phyloP scores from a whole-genome alignment of 2,888 invertebrate species.

The Torymus aiolomorphi region DNA sequence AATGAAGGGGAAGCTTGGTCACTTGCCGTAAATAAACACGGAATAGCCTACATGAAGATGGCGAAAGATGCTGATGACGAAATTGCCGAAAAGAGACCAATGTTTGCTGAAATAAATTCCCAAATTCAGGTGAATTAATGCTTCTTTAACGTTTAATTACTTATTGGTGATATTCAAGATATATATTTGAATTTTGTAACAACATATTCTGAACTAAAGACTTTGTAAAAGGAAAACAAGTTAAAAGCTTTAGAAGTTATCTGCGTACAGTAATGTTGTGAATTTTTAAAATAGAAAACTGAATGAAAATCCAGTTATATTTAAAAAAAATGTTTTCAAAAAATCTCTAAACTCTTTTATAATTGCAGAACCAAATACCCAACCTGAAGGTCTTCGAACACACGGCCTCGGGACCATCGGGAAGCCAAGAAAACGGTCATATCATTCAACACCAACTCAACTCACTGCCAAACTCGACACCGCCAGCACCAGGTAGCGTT shows the following conservation, averaged over 20 bases:
- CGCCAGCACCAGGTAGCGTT: conserved; percentile 55
- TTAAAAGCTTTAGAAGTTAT: too few relatives aligned
- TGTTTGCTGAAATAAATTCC: conserved; percentile 63
- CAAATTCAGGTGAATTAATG: conserved; percentile 31
- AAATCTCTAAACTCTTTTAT: conserved; percentile 80
- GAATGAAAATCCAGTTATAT: too few relatives aligned
- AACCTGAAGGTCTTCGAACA: conserved; percentile 36
- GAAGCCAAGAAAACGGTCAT: conserved; percentile 46
- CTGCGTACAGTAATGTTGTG: too few relatives aligned
- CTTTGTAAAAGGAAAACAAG: too few relatives aligned
- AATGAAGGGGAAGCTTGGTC: conserved; percentile 85
- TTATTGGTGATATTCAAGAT: too few relatives aligned
- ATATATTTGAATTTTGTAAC: too few relatives aligned
- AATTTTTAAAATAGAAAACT: too few relatives aligned
- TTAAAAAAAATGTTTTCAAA: conserved; percentile 65
- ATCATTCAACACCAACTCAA: conserved; percentile 66
- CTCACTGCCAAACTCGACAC: conserved; percentile 67
- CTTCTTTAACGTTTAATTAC: not conserved
- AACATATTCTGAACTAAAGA: too few relatives aligned
- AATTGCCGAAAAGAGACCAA: conserved; percentile 63
- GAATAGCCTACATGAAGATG: conserved; percentile 81
- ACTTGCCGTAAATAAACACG: conserved; percentile 81
- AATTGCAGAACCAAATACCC: not conserved
- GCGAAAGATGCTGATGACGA: conserved; percentile 75
- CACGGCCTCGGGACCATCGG: conserved; percentile 56